Conservation (phyloP, 2,797 vertebrate species). For the Crossoptilon crossoptilon region DNA sequence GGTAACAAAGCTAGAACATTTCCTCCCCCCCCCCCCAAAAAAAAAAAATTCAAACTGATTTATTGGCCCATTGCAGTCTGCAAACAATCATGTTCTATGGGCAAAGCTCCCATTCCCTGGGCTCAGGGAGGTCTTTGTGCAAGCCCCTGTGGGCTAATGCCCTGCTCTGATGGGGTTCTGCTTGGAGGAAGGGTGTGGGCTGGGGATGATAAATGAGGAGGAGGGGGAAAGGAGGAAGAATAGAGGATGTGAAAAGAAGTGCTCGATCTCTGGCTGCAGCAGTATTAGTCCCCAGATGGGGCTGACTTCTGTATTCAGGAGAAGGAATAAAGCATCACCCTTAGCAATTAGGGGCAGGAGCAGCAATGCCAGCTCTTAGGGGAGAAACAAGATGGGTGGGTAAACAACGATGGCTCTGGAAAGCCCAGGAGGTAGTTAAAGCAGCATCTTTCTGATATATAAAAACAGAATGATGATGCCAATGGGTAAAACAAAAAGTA, state of each 20-base stretch:
- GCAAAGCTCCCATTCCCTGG: background rate
- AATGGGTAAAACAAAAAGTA: background rate
- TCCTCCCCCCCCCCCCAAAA: too few relatives aligned
- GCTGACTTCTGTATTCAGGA: background rate
- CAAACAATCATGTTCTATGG: fast-evolving
- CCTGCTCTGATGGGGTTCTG: background rate
- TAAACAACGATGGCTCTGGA: background rate
- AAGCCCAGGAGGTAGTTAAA: background rate
- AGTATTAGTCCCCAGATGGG: constrained; percentile 23
- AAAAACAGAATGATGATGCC: background rate
- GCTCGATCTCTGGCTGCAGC: constrained; percentile 40
- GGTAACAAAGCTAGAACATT: background rate
- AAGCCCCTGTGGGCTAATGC: background rate
- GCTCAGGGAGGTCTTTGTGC: background rate
- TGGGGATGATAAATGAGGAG: constrained; percentile 58
- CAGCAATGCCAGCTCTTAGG: background rate
- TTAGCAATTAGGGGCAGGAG: background rate
- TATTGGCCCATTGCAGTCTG: background rate
- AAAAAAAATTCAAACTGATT: background rate
- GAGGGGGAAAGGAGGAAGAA: background rate
- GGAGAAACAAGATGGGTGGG: background rate
- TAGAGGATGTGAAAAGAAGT: constrained; percentile 47
- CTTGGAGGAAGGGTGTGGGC: background rate
- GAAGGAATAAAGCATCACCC: background rate
- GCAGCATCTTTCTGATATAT: background rate